A percentile compares a stretch with the other conserved stretches of the same genome.
Evolutionary conservation across 2,888 invertebrate species (phyloP).

Genomic region (Oegoconia quadripuncta): DNA sequence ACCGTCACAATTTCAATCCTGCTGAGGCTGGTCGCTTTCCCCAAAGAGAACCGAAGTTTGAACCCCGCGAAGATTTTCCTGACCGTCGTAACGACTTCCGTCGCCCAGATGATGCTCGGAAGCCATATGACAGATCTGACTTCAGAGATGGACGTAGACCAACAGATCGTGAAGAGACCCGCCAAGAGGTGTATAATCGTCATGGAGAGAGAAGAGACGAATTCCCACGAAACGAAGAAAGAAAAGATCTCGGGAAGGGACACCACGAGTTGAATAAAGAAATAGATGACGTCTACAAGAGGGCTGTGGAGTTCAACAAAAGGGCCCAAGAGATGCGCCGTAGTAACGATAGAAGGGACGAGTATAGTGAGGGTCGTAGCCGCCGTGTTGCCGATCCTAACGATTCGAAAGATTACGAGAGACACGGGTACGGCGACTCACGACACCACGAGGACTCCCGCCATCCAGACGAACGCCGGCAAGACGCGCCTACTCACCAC

Average conservation of each 20-base stretch:
- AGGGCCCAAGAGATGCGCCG: slow-evolving; percentile 50
- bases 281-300: slow-evolving; percentile 56
- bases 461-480: not conserved
- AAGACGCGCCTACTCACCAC: not conserved
- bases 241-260: slow-evolving; percentile 17
- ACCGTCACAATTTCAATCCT: slow-evolving; percentile 20
- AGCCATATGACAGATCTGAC: slow-evolving; percentile 6
- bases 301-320: slow-evolving; percentile 53
- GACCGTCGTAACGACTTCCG: slow-evolving; percentile 11
- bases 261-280: slow-evolving; percentile 44
- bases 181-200: slow-evolving; percentile 3
- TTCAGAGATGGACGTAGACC: slow-evolving; percentile 3
- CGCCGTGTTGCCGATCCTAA: slow-evolving; percentile 21
- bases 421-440: slow-evolving; percentile 3
- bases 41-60: slow-evolving; percentile 9
- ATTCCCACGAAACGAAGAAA: slow-evolving; percentile 25
- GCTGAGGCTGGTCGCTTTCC: slow-evolving; percentile 20
- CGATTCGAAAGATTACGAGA: slow-evolving; percentile 2
- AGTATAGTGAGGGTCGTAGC: slow-evolving; percentile 25
- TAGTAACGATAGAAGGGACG: slow-evolving; percentile 25
- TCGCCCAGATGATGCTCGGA: not conserved
- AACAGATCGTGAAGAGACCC: slow-evolving; percentile 1
- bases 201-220: slow-evolving; percentile 19
- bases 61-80: slow-evolving; percentile 8
- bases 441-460: slow-evolving; percentile 3